These are phyloP conservation scores for Brachionichthys hirsutus DNA, from an alignment of 2,113 vertebrate species.

Conservation along the genomic window DNA sequence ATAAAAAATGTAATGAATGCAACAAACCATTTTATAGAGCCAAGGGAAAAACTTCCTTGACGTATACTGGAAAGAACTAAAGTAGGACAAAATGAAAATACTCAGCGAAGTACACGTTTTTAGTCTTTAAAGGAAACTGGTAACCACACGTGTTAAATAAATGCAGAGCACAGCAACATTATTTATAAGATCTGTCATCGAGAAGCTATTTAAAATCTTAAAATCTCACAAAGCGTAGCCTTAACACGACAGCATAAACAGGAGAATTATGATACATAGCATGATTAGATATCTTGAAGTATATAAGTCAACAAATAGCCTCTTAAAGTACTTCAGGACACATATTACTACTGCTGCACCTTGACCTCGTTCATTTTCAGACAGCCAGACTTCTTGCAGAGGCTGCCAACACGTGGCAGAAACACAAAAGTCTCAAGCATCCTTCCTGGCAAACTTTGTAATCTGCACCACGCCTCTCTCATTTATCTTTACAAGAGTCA, in stretches of 20 bases:
- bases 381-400: neutral
- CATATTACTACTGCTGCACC: no score
- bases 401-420: slow-evolving; percentile 34
- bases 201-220: no score
- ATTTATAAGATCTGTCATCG: neutral
- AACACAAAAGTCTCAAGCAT: slow-evolving; percentile 19
- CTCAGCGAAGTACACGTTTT: neutral
- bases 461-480: slow-evolving; percentile 46
- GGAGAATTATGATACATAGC: no score
- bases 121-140: neutral
- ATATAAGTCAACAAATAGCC: no score
- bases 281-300: no score
- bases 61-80: neutral
- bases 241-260: no score
- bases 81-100: neutral
- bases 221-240: no score
- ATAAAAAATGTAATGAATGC: no score
- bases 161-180: neutral
- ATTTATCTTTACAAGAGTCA: slow-evolving; percentile 68
- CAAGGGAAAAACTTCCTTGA: no score
- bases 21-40: no score
- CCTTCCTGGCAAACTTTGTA: slow-evolving; percentile 55
- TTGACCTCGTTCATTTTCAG: neutral
- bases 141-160: neutral
- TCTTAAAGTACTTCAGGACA: no score